Evolutionary conservation across 1,140 invertebrate genomes (phyloP).

Genomic region (Drosophila rhopaloa): DNA sequence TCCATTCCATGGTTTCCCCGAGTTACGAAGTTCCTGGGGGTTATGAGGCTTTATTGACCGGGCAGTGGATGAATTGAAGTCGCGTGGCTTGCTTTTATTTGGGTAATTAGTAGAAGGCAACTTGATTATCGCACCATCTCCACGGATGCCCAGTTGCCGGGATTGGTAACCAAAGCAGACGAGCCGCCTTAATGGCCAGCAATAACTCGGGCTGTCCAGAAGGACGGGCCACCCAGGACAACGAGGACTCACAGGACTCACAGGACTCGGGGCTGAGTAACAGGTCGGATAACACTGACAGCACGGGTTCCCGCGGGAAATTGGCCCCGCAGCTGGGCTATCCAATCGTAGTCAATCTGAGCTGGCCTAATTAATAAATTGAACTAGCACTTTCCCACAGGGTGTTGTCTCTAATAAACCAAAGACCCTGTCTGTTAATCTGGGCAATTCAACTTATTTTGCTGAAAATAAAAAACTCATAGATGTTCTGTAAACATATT

Average conservation of each 20-base stretch:
- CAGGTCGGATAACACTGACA: constrained; percentile 11
- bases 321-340: constrained; percentile 5
- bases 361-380: constrained; percentile 26
- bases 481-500: too few relatives aligned
- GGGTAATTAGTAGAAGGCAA: constrained; percentile 73
- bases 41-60: constrained; percentile 1
- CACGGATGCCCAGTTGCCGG: constrained; percentile 9
- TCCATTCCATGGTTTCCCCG: constrained; percentile 6
- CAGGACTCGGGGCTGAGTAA: neutral
- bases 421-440: neutral
- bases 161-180: constrained; percentile 34
- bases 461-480: too few relatives aligned
- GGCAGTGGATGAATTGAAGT: constrained; percentile 53
- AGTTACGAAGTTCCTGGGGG: neutral
- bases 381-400: neutral
- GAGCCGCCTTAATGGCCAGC: constrained; percentile 55
- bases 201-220: constrained; percentile 54
- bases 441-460: neutral
- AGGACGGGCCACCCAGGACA: constrained; percentile 11
- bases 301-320: neutral
- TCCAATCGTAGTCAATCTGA: constrained; percentile 4
- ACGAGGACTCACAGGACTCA: constrained; percentile 19
- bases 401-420: neutral
- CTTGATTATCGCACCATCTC: constrained; percentile 67
- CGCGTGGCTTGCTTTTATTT: constrained; percentile 58